phyloP scores from a whole-genome alignment of 2,797 vertebrate species.

The Crocidura indochinensis region DNA sequence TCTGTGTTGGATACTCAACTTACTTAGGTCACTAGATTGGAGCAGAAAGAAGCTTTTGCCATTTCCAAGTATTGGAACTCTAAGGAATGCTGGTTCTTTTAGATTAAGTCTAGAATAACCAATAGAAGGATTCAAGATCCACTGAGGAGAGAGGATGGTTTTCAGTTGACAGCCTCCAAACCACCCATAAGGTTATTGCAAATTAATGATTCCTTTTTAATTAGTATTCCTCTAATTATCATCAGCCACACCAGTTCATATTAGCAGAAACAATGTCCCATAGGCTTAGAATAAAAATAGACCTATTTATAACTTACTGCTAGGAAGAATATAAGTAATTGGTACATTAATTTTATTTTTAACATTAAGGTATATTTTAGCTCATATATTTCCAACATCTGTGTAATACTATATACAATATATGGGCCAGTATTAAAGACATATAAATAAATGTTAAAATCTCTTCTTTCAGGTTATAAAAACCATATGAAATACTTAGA shows the following conservation, averaged over 20 bases:
- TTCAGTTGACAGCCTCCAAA: background rate
- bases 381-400: background rate
- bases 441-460: background rate
- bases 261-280: background rate
- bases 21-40: background rate
- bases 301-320: no score
- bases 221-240: background rate
- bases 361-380: background rate
- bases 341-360: background rate
- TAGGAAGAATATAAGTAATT: background rate
- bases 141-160: background rate
- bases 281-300: slow-evolving; percentile 21
- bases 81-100: background rate
- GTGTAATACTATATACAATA: background rate
- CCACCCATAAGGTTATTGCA: background rate
- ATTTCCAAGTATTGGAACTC: background rate
- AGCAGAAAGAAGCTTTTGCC: background rate
- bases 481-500: background rate
- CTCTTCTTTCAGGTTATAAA: background rate
- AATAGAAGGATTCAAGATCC: background rate
- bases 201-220: background rate
- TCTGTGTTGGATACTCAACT: background rate
- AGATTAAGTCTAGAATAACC: background rate
- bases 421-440: background rate
- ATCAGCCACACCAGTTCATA: background rate